phyloP scores from a whole-genome alignment of 2,888 invertebrate genomes.

The Crossocerus cetratus region DNA sequence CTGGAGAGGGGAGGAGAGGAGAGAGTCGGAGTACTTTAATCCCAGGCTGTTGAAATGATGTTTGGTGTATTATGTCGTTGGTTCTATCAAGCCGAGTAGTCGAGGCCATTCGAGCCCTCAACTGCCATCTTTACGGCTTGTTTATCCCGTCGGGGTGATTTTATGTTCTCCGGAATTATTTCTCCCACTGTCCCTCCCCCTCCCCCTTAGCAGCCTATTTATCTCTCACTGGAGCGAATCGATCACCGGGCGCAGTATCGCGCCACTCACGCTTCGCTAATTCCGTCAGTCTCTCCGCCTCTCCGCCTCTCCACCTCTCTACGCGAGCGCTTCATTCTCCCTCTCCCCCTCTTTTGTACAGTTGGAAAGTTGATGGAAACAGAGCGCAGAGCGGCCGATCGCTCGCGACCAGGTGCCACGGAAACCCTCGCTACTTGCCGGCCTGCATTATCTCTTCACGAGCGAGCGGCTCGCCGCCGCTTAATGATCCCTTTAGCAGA shows the following conservation, averaged over 20 bases:
- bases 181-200: neutral
- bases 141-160: neutral
- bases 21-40: neutral
- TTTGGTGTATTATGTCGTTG: neutral
- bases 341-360: no score
- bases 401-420: no score
- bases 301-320: no score
- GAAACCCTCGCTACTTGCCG: no score
- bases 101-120: neutral
- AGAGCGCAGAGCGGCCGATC: no score
- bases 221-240: neutral
- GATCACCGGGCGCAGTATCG: neutral
- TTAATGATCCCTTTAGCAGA: no score
- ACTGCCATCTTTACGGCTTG: neutral
- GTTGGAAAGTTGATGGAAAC: no score
- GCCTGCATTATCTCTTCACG: no score
- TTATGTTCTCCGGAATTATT: neutral
- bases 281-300: neutral
- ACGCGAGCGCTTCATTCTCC: no score
- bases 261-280: neutral
- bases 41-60: neutral
- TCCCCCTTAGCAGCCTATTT: neutral
- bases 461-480: no score
- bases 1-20: neutral
- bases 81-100: neutral